These are phyloP conservation scores for Drosophila setosimentum DNA, from an alignment of 2,888 invertebrate genomes.

Conservation along the genomic window DNA sequence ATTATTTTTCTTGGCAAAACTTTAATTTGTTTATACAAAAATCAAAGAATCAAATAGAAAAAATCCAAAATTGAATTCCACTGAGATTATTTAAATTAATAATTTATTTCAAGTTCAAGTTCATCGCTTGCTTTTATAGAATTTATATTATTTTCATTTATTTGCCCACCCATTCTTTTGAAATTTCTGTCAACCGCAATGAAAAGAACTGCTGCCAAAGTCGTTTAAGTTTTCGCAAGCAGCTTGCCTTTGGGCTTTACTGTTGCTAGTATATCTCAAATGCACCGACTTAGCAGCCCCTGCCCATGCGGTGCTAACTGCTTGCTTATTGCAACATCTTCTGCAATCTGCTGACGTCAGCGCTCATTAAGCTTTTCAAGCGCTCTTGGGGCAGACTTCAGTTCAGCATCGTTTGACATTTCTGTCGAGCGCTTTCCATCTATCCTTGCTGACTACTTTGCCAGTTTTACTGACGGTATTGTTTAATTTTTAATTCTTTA, in stretches of 20 bases:
- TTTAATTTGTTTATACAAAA: neutral
- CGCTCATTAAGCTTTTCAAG: constrained; percentile 50
- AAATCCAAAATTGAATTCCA: neutral
- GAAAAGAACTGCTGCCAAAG: constrained; percentile 15
- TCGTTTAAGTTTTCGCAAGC: constrained; percentile 19
- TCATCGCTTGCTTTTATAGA: neutral
- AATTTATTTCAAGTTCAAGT: neutral
- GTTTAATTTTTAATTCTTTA: neutral
- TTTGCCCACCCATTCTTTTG: neutral
- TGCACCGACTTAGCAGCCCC: neutral
- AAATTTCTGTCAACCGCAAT: constrained; percentile 5
- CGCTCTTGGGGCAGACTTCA: neutral
- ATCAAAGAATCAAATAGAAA: neutral
- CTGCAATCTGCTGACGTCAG: constrained; percentile 40
- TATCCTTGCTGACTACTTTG: neutral
- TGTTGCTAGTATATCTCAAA: neutral
- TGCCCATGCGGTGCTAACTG: neutral
- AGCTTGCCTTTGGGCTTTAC: neutral
- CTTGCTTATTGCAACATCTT: constrained; percentile 40
- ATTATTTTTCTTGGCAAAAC: neutral
- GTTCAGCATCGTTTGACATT: constrained; percentile 14
- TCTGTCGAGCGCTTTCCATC: neutral
- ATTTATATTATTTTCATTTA: neutral
- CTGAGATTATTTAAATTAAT: neutral
- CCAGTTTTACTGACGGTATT: neutral